Conservation (phyloP, 2,888 invertebrate genomes). For the Heliconius hortense region DNA sequence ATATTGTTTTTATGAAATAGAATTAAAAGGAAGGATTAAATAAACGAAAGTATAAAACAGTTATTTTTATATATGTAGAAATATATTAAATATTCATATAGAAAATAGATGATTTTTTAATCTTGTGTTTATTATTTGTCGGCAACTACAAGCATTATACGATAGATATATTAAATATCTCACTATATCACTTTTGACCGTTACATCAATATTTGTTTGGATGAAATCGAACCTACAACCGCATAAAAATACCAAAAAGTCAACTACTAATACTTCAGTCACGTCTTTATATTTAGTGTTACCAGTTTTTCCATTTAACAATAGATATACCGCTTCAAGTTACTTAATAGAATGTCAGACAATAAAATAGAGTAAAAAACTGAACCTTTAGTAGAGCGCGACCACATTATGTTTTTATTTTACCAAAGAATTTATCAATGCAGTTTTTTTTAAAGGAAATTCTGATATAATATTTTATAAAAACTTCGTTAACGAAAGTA, state of each 20-base stretch:
- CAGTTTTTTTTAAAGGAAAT: constrained; percentile 9
- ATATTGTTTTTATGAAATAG: too few relatives aligned
- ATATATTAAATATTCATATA: too few relatives aligned
- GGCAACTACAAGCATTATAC: too few relatives aligned
- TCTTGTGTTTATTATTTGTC: too few relatives aligned
- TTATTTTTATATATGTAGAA: too few relatives aligned
- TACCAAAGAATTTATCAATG: constrained; percentile 16
- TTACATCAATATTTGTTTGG: not conserved
- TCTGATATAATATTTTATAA: constrained; percentile 5
- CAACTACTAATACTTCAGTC: not conserved
- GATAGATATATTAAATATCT: too few relatives aligned
- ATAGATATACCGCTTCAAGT: constrained; percentile 8
- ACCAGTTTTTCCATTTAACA: not conserved
- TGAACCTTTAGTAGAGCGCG: constrained; percentile 20
- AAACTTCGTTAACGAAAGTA: not conserved
- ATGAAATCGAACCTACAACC: not conserved
- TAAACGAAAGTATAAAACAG: too few relatives aligned
- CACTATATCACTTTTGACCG: not conserved
- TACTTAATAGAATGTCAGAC: constrained; percentile 20
- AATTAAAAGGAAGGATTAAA: too few relatives aligned
- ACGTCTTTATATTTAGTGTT: not conserved
- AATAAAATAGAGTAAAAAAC: constrained; percentile 2
- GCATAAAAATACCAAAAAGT: too few relatives aligned
- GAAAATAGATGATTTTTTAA: too few relatives aligned
- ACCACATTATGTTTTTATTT: constrained; percentile 21